phyloP scores from a whole-genome alignment of 2,113 vertebrate species.

The Rhadina sibilatrix region DNA sequence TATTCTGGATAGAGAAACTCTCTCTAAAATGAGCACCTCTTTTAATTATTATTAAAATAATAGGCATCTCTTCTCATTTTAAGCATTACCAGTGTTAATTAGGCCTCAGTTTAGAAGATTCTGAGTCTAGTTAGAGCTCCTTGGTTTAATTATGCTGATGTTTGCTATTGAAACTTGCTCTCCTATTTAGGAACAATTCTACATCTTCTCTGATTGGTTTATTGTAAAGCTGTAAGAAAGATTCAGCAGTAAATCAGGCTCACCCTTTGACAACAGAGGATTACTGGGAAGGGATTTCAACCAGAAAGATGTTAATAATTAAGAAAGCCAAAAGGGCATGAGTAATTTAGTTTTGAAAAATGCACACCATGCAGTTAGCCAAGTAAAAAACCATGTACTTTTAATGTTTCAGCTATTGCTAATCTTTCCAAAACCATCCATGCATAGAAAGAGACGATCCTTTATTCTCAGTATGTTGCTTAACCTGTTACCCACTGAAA shows the following conservation, averaged over 20 bases:
- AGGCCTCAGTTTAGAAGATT: background rate
- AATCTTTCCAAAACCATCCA: constrained; percentile 52
- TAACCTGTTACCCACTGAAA: constrained; percentile 3
- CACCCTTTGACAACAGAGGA: constrained; percentile 12
- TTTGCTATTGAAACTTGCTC: background rate
- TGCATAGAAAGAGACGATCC: constrained; percentile 24
- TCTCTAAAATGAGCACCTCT: background rate
- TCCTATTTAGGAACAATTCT: background rate
- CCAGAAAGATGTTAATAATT: constrained; percentile 70
- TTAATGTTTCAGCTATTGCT: constrained; percentile 51
- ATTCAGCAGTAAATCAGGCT: constrained; percentile 33
- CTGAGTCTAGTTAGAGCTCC: background rate
- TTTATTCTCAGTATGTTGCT: constrained; percentile 31
- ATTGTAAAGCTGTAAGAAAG: constrained; percentile 2
- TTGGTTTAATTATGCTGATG: background rate
- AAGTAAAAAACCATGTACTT: constrained; percentile 62
- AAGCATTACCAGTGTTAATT: constrained; percentile 6
- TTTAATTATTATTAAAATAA: background rate
- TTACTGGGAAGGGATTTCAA: constrained; percentile 35
- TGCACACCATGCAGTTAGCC: constrained; percentile 37
- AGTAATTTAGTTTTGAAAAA: constrained; percentile 63
- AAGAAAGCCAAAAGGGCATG: constrained; percentile 61
- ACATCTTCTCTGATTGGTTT: constrained; percentile 1
- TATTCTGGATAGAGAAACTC: background rate
- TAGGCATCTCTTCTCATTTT: background rate